These are phyloP conservation scores for Gryllus bimaculatus DNA, from an alignment of 1,140 invertebrate species.

Conservation along the genomic window DNA sequence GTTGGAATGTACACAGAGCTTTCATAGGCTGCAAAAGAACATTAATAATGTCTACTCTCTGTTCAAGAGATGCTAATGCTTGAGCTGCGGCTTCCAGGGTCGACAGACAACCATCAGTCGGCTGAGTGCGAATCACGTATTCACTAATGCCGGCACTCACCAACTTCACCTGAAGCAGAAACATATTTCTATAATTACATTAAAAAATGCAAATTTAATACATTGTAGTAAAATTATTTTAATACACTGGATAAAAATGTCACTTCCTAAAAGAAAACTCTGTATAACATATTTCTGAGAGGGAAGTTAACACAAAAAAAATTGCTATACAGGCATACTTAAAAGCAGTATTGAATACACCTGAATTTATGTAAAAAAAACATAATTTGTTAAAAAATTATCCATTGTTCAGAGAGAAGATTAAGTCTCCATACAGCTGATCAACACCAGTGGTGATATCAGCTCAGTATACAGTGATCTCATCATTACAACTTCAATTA, in stretches of 20 bases:
- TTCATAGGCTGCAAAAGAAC: slow-evolving; percentile 67
- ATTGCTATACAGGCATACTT: no score
- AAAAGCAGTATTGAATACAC: no score
- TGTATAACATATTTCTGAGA: no score
- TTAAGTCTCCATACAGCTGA: slow-evolving; percentile 2
- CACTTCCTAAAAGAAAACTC: no score
- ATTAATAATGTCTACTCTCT: slow-evolving; percentile 50
- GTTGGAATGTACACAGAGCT: slow-evolving; percentile 71
- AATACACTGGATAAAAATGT: not conserved
- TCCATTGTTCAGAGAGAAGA: not conserved
- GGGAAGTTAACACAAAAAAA: no score
- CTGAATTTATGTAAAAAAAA: no score
- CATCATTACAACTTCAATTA: no score
- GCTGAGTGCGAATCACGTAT: slow-evolving; percentile 89
- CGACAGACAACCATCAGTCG: slow-evolving; percentile 81
- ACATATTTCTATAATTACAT: not conserved
- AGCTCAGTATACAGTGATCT: not conserved
- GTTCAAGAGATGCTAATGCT: slow-evolving; percentile 68
- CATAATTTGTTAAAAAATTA: no score
- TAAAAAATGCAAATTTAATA: not conserved
- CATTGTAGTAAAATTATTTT: not conserved
- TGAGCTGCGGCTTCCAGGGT: slow-evolving; percentile 83
- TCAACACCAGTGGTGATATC: not conserved
- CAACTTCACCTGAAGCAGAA: slow-evolving; percentile 56
- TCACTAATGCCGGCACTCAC: slow-evolving; percentile 59